phyloP scores from a whole-genome alignment of 1,140 invertebrate genomes.

The Coenobita brevimanus region DNA sequence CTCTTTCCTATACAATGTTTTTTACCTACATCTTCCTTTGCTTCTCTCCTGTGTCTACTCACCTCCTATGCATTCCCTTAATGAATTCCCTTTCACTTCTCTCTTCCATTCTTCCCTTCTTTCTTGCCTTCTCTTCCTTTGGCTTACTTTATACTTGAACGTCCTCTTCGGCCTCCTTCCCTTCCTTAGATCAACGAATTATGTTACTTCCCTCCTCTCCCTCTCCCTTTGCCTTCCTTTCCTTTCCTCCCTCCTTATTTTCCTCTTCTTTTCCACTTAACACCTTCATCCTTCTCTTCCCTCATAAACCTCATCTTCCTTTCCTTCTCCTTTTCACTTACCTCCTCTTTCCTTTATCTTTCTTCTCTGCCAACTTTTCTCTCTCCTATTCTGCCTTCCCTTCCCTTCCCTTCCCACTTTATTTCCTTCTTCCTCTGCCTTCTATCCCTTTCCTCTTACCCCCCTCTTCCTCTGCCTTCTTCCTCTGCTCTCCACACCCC shows the following conservation, averaged over 20 bases:
- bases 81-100: neutral
- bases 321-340: neutral
- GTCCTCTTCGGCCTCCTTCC: too few species aligned
- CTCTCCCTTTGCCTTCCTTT: neutral
- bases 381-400: neutral
- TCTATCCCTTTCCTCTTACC: neutral
- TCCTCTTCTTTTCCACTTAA: too few species aligned
- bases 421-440: neutral
- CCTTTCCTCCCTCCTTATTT: neutral
- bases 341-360: neutral
- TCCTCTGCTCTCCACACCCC: neutral
- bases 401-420: neutral
- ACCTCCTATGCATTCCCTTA: neutral
- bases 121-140: neutral
- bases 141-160: neutral
- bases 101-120: neutral
- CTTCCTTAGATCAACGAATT: neutral
- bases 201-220: neutral
- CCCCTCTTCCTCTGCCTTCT: too few species aligned
- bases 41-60: neutral
- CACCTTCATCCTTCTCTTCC: neutral
- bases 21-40: neutral
- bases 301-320: neutral
- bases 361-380: neutral
- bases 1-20: too few species aligned